Base-by-base conservation (phyloP, 2,888 invertebrate genomes). In the Acanthosepion pharaonis region DNA sequence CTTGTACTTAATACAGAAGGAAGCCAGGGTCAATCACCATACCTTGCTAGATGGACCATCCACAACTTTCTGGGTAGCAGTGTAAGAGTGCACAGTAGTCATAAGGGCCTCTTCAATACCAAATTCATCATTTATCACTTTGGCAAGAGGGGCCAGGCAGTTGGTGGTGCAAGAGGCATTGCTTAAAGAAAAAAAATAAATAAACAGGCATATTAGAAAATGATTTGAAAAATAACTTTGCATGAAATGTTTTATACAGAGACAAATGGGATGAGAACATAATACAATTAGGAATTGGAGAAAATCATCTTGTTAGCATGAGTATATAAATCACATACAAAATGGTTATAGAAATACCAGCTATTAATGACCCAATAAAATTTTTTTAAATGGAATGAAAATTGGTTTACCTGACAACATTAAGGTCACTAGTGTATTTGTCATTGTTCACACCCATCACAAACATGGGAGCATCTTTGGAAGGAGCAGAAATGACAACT, bases 121-220 rank as follows among this genome's bases (percentile, higher is more conserved):
- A 97, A 99, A 99, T 97, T 99, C 99, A 97, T 99, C 99, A 97
- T 99, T 98, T 97, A 99, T 98, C 95, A 99, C 99, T 98, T 99
- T 99, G 96, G 99, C 99, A 95, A 99, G 98, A 93, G 99, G 99
- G 96, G 99, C 99, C 96, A 99, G 98, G 97, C 99, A 99, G 98
- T 99, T 99, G 97, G 99, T 99, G 95, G 99, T 99, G 98, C 99
- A 99, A 49, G 99, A 99, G 94, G 99, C 99, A 97, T 99, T 99
- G 96, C 97, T 98, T 96, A 48, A 95, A 95, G 51, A 53, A 28
- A 51, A 51, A 49, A 91, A 42, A 33, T 0, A 55, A 18, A 55
- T 55, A 18, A 11, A 51, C 15, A 15, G 51, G 42, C 2, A 42
- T 51, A 8, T 51, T 8, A 6, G 51, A 51, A 51, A 51, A 4